Percentiles rank a stretch among this genome's conserved stretches.
Conservation (phyloP, 2,888 invertebrate genomes). For the Euclidia mi region DNA sequence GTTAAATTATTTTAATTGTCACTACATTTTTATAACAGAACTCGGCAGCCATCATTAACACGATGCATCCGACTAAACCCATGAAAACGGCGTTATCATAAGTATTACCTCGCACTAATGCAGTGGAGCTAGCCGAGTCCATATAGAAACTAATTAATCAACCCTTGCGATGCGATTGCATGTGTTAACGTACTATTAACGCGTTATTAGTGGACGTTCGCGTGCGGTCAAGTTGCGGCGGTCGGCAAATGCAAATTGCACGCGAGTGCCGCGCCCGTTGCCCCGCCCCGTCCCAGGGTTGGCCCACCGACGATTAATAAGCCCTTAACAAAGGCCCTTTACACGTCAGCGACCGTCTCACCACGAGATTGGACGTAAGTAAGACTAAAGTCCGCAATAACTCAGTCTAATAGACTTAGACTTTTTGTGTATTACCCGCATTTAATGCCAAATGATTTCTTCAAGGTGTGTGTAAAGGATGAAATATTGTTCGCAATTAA, state of each 20-base stretch:
- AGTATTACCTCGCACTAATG: constrained; percentile 32
- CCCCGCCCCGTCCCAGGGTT: constrained; percentile 54
- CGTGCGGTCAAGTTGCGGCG: constrained; percentile 55
- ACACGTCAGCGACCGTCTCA: constrained; percentile 32
- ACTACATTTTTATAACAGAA: too few relatives aligned
- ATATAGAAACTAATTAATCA: constrained; percentile 52
- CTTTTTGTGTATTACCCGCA: constrained; percentile 2
- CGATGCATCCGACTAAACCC: not conserved
- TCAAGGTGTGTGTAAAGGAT: constrained; percentile 9
- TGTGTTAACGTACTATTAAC: constrained; percentile 59
- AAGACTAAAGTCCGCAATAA: constrained; percentile 14
- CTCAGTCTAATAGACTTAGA: constrained; percentile 13
- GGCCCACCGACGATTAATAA: constrained; percentile 50
- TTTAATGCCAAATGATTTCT: constrained; percentile 25
- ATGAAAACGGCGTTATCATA: constrained; percentile 31
- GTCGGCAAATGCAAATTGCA: constrained; percentile 58
- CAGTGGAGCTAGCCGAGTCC: constrained; percentile 24
- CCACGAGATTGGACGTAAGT: constrained; percentile 32
- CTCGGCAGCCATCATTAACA: too few relatives aligned
- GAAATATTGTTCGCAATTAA: constrained; percentile 31
- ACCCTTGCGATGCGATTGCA: constrained; percentile 55
- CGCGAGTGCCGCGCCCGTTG: constrained; percentile 52
- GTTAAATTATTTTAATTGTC: too few relatives aligned
- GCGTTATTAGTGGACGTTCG: constrained; percentile 47
- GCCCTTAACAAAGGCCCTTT: constrained; percentile 46